A percentile compares a stretch with the other conserved stretches of the same genome.
These are phyloP conservation scores for Bombus breviceps DNA, from an alignment of 1,140 invertebrate species.

Conservation along the genomic window DNA sequence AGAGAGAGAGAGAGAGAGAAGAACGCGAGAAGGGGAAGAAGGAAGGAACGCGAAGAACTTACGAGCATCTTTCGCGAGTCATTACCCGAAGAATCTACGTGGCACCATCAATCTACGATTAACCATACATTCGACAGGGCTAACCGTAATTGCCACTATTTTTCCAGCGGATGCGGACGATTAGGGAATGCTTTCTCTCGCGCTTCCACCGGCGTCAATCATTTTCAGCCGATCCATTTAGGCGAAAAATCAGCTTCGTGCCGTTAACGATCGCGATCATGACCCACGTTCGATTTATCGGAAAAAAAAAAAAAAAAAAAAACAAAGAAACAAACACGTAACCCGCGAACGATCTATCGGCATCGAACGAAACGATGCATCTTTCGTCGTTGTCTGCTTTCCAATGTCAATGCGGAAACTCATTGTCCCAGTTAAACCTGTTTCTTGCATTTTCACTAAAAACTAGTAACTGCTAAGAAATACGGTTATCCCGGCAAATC, in stretches of 20 bases:
- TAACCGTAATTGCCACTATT: conserved; percentile 67
- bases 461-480: background rate
- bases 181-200: conserved; percentile 78
- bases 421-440: conserved; percentile 14
- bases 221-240: conserved; percentile 10
- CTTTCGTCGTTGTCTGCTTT: conserved; percentile 16
- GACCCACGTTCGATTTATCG: background rate
- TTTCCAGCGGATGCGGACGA: conserved; percentile 76
- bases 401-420: background rate
- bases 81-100: conserved; percentile 42
- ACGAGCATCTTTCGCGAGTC: conserved; percentile 48
- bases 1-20: background rate
- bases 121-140: conserved; percentile 28
- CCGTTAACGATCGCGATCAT: conserved; percentile 19
- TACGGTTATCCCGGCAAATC: background rate
- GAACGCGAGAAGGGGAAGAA: background rate
- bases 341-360: background rate
- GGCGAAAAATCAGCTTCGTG: background rate
- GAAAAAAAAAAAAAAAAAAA: background rate
- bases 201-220: background rate
- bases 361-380: background rate
- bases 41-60: conserved; percentile 30
- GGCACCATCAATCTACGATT: conserved; percentile 29
- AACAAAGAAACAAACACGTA: too few species aligned
- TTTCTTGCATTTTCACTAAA: conserved; percentile 4